Evolutionary conservation across 2,113 vertebrate species (phyloP).

Genomic region (Thunnus maccoyii): DNA sequence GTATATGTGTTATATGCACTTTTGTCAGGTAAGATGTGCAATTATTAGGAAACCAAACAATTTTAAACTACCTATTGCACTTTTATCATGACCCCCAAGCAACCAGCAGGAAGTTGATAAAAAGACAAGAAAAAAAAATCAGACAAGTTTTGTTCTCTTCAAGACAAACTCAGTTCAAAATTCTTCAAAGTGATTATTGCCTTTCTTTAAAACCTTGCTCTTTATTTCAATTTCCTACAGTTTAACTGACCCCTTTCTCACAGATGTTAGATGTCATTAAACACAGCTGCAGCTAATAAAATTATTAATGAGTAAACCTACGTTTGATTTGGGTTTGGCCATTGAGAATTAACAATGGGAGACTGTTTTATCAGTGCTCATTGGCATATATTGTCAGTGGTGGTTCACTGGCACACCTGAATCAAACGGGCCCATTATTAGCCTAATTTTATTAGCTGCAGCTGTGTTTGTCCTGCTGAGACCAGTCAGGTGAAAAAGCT

Average conservation of each 20-base stretch:
- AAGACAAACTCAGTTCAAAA: not conserved
- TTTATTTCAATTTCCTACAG: not conserved
- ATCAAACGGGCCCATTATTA: constrained; percentile 47
- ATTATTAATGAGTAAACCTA: constrained; percentile 29
- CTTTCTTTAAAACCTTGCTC: not conserved
- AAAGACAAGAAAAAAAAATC: too few species aligned
- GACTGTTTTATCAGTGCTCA: not conserved
- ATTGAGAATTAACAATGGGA: constrained; percentile 23
- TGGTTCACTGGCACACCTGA: constrained; percentile 36
- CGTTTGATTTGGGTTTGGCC: constrained; percentile 22
- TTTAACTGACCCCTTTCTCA: not conserved
- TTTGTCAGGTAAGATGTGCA: too few species aligned
- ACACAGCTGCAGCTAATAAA: constrained; percentile 57
- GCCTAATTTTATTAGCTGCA: constrained; percentile 36
- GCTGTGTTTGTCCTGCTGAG: constrained; percentile 29
- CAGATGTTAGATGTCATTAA: not conserved
- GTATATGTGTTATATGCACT: too few species aligned
- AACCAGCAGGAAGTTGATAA: too few species aligned
- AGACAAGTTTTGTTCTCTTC: not conserved
- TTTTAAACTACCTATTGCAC: too few species aligned
- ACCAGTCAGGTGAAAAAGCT: not conserved
- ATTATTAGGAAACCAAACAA: too few species aligned
- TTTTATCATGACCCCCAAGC: too few species aligned
- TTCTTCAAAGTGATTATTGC: not conserved
- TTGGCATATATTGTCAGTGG: not conserved